Evolutionary conservation across 1,140 invertebrate species (phyloP), one percentile per base, ranked within the genome.

Genomic region (Lepidurus apus): DNA sequence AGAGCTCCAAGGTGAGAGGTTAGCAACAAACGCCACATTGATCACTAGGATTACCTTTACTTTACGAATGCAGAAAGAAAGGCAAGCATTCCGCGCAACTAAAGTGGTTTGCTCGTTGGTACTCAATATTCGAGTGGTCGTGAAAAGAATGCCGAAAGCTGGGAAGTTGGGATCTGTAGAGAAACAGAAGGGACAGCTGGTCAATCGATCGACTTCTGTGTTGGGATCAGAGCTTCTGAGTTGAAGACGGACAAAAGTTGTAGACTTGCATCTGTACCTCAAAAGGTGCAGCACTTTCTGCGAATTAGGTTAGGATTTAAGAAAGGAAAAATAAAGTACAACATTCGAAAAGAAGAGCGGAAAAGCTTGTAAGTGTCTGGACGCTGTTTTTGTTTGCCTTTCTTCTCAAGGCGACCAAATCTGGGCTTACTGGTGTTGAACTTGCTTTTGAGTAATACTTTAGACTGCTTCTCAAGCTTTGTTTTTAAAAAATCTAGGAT

Each of bases 141-240:
- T 65, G 53, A 65, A 65, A 65, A 65, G 53, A n/a, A 65, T 21
- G 17, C 53, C 13, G 53, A 65, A 65, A 65, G 53, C 53, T 65
- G 6, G 53, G 53, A 65, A 65, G 53, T 21, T 65, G 1, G 53
- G 53, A 65, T 65, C 7, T 65, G 53, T 65, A 65, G 53, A 34
- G 53, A 65, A 65, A 65, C 21, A 65, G 7, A 65, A 65, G n/a
- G 53, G 21, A 21, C 53, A 65, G 53, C 53, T 65, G 53, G 53
- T 65, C 53, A 65, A 65, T 65, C 53, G 53, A 65, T 65, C 53
- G 53, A 34, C 53, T 65, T 65, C 21, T n/a, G 13, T 11, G 53
- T 65, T 13, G 53, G 34, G 53, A 65, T 4, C 53, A 21, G 21
- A 65, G 53, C 53, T 65, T 13, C 17, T 21, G 8, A 17, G 53